Conservation (phyloP, 2,113 vertebrate species). For the Setophaga coronata region DNA sequence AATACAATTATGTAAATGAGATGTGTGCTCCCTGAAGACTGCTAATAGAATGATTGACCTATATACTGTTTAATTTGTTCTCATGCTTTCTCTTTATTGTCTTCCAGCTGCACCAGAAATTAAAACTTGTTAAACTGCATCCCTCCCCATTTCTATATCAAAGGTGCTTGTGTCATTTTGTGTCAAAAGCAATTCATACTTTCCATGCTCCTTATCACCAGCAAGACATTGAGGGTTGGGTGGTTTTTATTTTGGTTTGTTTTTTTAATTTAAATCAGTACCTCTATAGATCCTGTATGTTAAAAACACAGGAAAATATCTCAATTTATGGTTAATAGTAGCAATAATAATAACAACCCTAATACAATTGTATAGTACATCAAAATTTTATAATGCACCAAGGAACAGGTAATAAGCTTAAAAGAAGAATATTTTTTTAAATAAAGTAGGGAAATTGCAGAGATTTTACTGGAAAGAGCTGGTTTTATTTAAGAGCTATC, state of each 20-base stretch:
- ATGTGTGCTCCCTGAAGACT: constrained; percentile 66
- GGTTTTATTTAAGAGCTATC: not conserved
- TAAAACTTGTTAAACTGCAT: constrained; percentile 69
- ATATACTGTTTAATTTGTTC: constrained; percentile 75
- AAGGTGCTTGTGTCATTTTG: constrained; percentile 54
- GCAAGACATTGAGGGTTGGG: not conserved
- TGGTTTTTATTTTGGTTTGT: not conserved
- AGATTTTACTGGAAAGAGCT: not conserved
- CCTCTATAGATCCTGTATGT: not conserved
- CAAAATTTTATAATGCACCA: not conserved
- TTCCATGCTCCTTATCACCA: constrained; percentile 8
- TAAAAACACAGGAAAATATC: not conserved
- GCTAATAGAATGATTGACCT: constrained; percentile 80
- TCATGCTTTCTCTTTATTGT: constrained; percentile 64
- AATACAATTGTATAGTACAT: not conserved
- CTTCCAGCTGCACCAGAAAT: constrained; percentile 72
- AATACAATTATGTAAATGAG: constrained; percentile 79
- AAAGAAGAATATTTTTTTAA: not conserved
- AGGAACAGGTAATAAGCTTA: not conserved
- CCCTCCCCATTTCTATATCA: constrained; percentile 63
- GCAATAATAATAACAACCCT: not conserved
- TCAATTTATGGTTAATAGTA: not conserved
- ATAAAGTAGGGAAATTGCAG: not conserved
- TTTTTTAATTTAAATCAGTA: not conserved
- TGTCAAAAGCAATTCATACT: constrained; percentile 51